Evolutionary conservation across 2,797 vertebrate genomes (phyloP).

Genomic region (Takifugu rubripes): DNA sequence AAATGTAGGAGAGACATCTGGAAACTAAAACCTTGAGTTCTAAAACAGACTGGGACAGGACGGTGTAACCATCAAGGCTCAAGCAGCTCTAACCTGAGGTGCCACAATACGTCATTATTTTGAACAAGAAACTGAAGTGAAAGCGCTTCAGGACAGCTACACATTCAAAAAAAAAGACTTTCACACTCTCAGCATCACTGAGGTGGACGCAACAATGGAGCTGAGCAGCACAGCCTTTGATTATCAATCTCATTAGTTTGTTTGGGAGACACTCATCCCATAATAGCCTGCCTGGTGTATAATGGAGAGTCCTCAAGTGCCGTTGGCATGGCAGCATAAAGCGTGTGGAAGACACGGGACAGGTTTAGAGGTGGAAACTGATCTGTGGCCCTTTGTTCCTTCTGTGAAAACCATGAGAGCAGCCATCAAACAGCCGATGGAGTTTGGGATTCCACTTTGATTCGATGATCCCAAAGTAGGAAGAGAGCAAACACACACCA

Average conservation of each 20-base stretch:
- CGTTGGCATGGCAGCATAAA: constrained; percentile 37
- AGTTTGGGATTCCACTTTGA: neutral
- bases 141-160: neutral
- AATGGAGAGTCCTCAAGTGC: constrained; percentile 29
- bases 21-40: constrained; percentile 28
- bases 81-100: constrained; percentile 12
- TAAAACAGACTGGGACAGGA: constrained; percentile 35
- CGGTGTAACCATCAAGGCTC: constrained; percentile 18
- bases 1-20: constrained; percentile 18
- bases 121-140: constrained; percentile 9
- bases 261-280: constrained; percentile 61
- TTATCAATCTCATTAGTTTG: constrained; percentile 62
- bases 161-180: constrained; percentile 3
- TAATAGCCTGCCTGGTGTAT: constrained; percentile 65
- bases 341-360: constrained; percentile 21
- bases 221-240: constrained; percentile 41
- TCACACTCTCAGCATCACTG: constrained; percentile 43
- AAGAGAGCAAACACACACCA: neutral
- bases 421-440: neutral
- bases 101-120: constrained; percentile 4
- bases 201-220: constrained; percentile 38
- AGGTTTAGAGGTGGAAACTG: constrained; percentile 24
- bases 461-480: neutral
- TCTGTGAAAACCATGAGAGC: constrained; percentile 1
- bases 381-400: constrained; percentile 9